Evolutionary conservation across 2,797 vertebrate species (phyloP), one percentile per base, ranked within the genome.

Genomic region (Columba guinea): DNA sequence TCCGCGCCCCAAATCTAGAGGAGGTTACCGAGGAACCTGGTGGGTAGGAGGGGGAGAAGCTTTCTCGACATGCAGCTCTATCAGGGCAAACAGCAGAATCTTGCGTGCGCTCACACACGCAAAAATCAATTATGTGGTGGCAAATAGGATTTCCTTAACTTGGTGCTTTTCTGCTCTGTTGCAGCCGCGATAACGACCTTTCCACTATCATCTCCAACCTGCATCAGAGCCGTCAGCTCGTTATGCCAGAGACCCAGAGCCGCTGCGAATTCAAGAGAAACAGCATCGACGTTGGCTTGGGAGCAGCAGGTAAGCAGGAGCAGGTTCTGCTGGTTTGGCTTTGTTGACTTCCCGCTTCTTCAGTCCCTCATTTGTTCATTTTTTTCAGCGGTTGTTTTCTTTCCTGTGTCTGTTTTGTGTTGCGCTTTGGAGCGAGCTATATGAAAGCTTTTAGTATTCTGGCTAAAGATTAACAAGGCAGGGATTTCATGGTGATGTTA

Each of bases 201-300:
- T 99, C 99, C 94, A 98, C 98, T 96, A 99, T 99, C 98, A 98
- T 99, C 98, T 99, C 99, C 98, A 99, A 98, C 95, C 98, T 99
- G 96, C 99, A 99, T 93, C 99, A 99, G 97, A 99, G 98, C 96
- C 98, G 98, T 96, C 99, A 99, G 96, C 99, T 99, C 98, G 99
- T 98, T 94, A 99, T 99, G 99, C 99, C 99, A 49, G 99, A 99
- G 98, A 98, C 97, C 96, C 99, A 99, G 98, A 98, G 98, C 97
- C 98, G 98, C 96, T 98, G 99, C 53, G 99, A 99, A 90, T 98
- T 98, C 98, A 98, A 98, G 98, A 98, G 97, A 92, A 98, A 86
- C 94, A 87, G 90, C 28, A 91, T 98, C 30, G 98, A 98, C 27
- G 95, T 98, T 68, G 98, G 98, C 97, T 97, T 99, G 75, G 98